Evolutionary conservation across 2,113 vertebrate genomes (phyloP).

Genomic region (Antigone vipio): DNA sequence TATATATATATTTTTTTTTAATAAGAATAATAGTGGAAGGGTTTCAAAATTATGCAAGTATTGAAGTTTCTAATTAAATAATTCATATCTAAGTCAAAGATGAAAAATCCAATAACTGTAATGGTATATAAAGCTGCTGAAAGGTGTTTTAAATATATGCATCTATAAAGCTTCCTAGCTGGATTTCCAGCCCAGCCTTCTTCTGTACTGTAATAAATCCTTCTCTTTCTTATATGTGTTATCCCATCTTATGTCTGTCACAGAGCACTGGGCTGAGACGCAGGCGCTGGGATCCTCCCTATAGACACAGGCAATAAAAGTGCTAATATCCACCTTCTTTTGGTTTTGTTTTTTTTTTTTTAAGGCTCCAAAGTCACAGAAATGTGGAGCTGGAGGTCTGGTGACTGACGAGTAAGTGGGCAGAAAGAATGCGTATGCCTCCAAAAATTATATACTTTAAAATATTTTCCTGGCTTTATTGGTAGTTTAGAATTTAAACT

Average conservation of each 20-base stretch:
- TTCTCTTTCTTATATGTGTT: neutral
- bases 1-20: neutral
- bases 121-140: slow-evolving; percentile 35
- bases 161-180: slow-evolving; percentile 2
- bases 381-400: neutral
- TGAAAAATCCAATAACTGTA: slow-evolving; percentile 41
- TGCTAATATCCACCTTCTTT: neutral
- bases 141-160: slow-evolving; percentile 36
- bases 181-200: neutral
- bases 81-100: slow-evolving; percentile 29
- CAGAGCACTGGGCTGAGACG: neutral
- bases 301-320: slow-evolving; percentile 5
- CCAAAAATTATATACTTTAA: neutral
- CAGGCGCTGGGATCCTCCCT: neutral
- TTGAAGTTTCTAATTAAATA: slow-evolving; percentile 51
- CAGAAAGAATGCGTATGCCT: neutral
- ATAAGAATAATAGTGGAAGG: neutral
- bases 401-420: neutral
- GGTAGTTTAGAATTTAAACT: neutral
- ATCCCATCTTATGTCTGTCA: slow-evolving; percentile 4
- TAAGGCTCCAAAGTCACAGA: neutral
- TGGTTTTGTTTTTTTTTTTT: neutral
- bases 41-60: neutral
- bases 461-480: neutral
- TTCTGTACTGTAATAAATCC: neutral